Base-by-base conservation (phyloP, 2,797 vertebrate species). In the Chaetodon trifasciatus region DNA sequence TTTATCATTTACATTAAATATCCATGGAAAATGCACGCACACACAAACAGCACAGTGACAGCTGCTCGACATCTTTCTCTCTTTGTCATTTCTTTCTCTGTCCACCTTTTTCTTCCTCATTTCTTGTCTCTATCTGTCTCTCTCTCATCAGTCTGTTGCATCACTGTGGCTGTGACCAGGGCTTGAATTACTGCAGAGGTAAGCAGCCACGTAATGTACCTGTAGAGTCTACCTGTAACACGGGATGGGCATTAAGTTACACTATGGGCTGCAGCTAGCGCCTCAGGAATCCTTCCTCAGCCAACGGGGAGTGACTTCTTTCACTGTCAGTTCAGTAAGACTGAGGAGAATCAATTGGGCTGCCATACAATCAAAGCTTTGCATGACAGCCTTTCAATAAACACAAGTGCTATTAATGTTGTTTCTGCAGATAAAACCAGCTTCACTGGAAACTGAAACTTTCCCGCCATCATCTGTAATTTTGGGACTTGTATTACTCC, bases 1-100 rank as follows among this genome's bases (percentile, higher is more conserved):
- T 92, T 93, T 35, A 91, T 86, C 8, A 16, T 40, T 10, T 55
- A 64, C 62, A 90, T 91, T 79, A 86, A 90, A 90, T 81, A 91
- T 90, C 75, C 73, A 88, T 85, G 78, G 12, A 61, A 50, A 56
- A 68, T 61, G 62, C 56, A 72, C 37, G 46, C 50, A 70, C 58
- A 57, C 58, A 63, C 46, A 62, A 6, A 35, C 63, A 21, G 40
- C 57, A 35, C 28, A 44, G 13, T 10, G 44, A 23, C 2, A 50
- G 9, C 61, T 50, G 44, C 23, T n/a, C 37, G 19, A 39, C n/a
- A 21, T 21, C 3, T 58, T 23, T 67, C 46, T 35, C 19, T 21
- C 10, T 44, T 10, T 64, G 35, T 35, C 17, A 39, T 79, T 70
- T 52, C 24, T 72, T 3, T 32, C 2, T 58, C n/a, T 53, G 24